Conservation (phyloP, 1,140 invertebrate species). For the Lasioglossum baleicum region DNA sequence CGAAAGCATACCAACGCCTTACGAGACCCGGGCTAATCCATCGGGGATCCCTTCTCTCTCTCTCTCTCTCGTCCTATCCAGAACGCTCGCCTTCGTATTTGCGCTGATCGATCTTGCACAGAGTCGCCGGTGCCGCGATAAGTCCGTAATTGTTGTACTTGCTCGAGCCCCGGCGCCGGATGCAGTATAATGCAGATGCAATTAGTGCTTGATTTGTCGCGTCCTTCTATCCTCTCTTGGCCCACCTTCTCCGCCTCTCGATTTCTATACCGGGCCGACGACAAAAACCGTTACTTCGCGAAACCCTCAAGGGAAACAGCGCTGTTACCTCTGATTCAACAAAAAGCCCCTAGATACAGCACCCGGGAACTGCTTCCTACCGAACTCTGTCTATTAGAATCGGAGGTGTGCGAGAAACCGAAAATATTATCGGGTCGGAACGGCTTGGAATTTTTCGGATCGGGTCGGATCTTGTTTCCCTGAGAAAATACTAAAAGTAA, state of each 20-base stretch:
- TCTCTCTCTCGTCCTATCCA: background rate
- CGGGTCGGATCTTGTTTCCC: too few species aligned
- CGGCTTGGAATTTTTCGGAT: too few species aligned
- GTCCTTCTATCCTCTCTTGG: background rate
- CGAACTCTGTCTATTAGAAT: background rate
- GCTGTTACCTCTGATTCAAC: slow-evolving; percentile 13
- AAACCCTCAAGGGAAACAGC: background rate
- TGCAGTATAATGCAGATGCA: slow-evolving; percentile 52
- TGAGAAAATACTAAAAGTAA: too few species aligned
- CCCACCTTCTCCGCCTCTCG: slow-evolving; percentile 19
- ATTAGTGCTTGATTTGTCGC: slow-evolving; percentile 63
- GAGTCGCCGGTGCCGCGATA: slow-evolving; percentile 43
- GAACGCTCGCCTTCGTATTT: slow-evolving; percentile 40
- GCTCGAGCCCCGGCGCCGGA: slow-evolving; percentile 40
- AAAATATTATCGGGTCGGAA: too few species aligned
- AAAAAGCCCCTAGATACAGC: slow-evolving; percentile 26
- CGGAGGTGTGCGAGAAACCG: too few species aligned
- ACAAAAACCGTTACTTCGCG: slow-evolving; percentile 39
- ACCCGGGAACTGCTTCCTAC: background rate
- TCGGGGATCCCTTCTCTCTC: slow-evolving; percentile 31
- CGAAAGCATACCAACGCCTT: slow-evolving; percentile 49
- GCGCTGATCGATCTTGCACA: slow-evolving; percentile 53
- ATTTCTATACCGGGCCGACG: slow-evolving; percentile 10
- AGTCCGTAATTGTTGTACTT: slow-evolving; percentile 68
- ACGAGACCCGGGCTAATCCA: slow-evolving; percentile 50